Base-by-base conservation (phyloP, 2,888 invertebrate genomes). In the Bombylius major region DNA sequence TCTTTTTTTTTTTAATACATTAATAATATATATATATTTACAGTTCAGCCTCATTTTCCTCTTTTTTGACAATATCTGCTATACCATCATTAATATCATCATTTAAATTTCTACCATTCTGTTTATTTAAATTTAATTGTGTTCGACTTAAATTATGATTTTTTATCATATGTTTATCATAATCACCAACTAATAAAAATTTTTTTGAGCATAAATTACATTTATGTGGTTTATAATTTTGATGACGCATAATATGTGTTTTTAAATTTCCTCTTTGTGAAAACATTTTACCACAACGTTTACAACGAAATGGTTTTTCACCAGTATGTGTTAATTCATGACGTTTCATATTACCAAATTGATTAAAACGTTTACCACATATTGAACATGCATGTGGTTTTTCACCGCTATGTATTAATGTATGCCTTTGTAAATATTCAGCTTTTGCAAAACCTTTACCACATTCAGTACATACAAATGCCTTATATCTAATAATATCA, bases 401-500 rank as follows among this genome's bases (percentile, higher is more conserved):
- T 54, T 73, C 73, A 34, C 72, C 72, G n/a, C 73, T 73, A 55
- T 73, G 72, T 58, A 69, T 71, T 59, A 73, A 66, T 61, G 73
- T 70, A 62, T 73, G 72, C 53, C 72, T 69, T 51, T 69, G 69
- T 66, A 73, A 67, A 60, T 73, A 73, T 42, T 71, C 72, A 58
- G 71, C 71, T 61, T 73, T 73, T 31, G 72, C 73, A 59, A 73
- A 73, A 34, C 70, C 65, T 65, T 73, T 73, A 33, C 67, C 66
- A 63, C 72, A 73, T 53, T 71, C 65, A 33, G 65, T 67, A 61
- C 72, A 73, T 42, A 67, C 67, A 64, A 67, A 73, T 46, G 73
- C 71, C 72, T 42, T 42, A 42, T 11, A 42, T 45, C 73, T 67
- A 57, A 71, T 70, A 31, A 72, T 72, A 53, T 70, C 72, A 59